phyloP scores from a whole-genome alignment of 2,113 vertebrate species.

The Panurus biarmicus region DNA sequence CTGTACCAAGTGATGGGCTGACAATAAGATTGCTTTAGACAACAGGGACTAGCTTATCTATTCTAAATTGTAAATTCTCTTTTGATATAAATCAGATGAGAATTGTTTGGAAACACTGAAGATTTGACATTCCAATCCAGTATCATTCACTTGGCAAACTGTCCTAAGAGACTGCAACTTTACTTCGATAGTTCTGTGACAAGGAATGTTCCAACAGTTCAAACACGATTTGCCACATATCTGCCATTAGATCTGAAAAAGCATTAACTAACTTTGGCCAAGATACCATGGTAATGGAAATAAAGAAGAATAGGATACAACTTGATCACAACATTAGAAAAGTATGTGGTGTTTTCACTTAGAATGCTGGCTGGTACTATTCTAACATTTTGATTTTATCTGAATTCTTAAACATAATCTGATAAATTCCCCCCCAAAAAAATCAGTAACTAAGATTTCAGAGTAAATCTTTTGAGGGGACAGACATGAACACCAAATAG shows the following conservation, averaged over 20 bases:
- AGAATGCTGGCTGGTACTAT: not conserved
- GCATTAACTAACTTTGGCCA: not conserved
- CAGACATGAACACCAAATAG: not conserved
- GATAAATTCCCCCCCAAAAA: fast-evolving
- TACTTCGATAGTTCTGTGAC: not conserved
- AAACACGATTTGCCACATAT: not conserved
- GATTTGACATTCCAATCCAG: not conserved
- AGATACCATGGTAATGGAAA: not conserved
- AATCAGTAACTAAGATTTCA: not conserved
- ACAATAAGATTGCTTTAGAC: not conserved
- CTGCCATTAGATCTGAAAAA: not conserved
- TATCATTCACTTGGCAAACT: not conserved
- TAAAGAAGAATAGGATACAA: not conserved
- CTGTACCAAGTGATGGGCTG: not conserved
- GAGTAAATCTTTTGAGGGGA: not conserved
- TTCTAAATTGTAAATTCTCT: not conserved
- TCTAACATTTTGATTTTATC: not conserved
- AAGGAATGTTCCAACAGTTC: not conserved
- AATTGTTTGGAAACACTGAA: not conserved
- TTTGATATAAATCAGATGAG: not conserved
- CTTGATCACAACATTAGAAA: not conserved
- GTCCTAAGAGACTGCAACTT: not conserved
- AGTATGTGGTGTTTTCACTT: not conserved
- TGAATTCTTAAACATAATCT: not conserved
- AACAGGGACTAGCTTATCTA: not conserved